Percentiles rank a stretch among this genome's conserved stretches.
Conservation (phyloP, 2,797 vertebrate genomes). For the Chaenodraco wilsoni region DNA sequence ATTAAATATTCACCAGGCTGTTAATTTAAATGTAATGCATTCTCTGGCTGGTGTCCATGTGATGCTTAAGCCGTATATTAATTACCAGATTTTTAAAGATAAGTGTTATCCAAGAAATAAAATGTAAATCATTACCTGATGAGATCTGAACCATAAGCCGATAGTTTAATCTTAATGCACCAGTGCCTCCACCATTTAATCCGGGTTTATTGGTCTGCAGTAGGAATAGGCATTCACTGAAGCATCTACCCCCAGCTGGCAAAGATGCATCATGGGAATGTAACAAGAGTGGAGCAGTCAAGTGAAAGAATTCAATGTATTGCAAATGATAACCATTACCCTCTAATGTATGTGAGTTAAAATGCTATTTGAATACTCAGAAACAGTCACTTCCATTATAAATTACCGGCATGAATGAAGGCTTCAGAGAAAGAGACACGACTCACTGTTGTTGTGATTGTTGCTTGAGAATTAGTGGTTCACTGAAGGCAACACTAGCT, state of each 20-base stretch:
- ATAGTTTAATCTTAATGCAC: constrained; percentile 34
- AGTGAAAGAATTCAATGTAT: constrained; percentile 28
- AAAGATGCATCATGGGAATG: constrained; percentile 54
- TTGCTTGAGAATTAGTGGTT: constrained; percentile 19
- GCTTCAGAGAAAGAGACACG: constrained; percentile 11
- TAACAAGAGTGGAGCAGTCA: constrained; percentile 24
- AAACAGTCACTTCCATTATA: constrained; percentile 39
- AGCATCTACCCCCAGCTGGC: constrained; percentile 25
- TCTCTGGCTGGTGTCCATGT: neutral
- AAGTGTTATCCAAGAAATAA: constrained; percentile 48
- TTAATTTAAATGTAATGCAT: constrained; percentile 66
- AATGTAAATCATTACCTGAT: constrained; percentile 49
- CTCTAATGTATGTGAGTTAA: constrained; percentile 43
- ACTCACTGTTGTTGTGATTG: constrained; percentile 31
- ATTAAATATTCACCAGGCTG: constrained; percentile 74
- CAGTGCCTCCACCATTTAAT: constrained; percentile 50
- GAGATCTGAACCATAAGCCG: constrained; percentile 40
- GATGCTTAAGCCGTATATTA: constrained; percentile 32
- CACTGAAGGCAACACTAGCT: constrained; percentile 2
- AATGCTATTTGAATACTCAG: constrained; percentile 48
- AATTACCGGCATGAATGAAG: constrained; percentile 14
- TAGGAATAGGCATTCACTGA: constrained; percentile 41
- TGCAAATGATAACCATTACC: constrained; percentile 23
- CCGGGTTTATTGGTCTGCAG: constrained; percentile 55
- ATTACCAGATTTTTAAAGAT: constrained; percentile 35